phyloP scores from a whole-genome alignment of 2,797 vertebrate genomes.

The Danio albolineatus region DNA sequence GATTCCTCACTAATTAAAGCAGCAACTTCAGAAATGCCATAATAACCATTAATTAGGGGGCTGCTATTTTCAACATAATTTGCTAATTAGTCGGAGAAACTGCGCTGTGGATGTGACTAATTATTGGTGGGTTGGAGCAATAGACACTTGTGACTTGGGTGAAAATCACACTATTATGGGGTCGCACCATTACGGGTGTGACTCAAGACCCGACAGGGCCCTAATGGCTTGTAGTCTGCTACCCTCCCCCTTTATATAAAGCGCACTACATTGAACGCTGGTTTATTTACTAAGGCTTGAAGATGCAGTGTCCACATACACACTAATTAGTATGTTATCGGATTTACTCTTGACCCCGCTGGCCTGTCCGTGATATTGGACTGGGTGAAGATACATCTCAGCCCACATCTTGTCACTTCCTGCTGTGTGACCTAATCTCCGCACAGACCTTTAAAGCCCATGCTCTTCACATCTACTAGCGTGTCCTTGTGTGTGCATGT shows the following conservation, averaged over 20 bases:
- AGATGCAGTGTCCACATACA: constrained; percentile 7
- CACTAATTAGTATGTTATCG: constrained; percentile 35
- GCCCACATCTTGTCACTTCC: constrained; percentile 58
- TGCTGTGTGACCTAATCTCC: constrained; percentile 45
- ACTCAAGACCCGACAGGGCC: constrained; percentile 64
- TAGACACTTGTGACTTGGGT: constrained; percentile 91
- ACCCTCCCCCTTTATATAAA: constrained; percentile 53
- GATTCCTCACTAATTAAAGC: constrained; percentile 91
- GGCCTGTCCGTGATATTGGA: constrained; percentile 1
- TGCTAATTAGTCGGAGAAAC: constrained; percentile 94
- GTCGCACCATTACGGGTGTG: constrained; percentile 68
- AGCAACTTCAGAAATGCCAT: constrained; percentile 89
- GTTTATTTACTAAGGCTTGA: constrained; percentile 21
- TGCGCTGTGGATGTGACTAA: constrained; percentile 88
- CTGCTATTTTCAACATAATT: constrained; percentile 98
- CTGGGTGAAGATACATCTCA: constrained; percentile 44
- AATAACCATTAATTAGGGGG: constrained; percentile 96
- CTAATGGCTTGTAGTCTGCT: constrained; percentile 51
- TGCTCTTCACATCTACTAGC: constrained; percentile 3
- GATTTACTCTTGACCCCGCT: constrained; percentile 40
- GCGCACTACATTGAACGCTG: constrained; percentile 17
- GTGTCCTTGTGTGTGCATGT: constrained; percentile 18
- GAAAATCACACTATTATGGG: constrained; percentile 86
- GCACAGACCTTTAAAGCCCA: constrained; percentile 17
- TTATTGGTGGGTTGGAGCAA: constrained; percentile 86